Evolutionary conservation across 92 coral and sea anemone species (phyloP).

Genomic region (Actinernus sp.): DNA sequence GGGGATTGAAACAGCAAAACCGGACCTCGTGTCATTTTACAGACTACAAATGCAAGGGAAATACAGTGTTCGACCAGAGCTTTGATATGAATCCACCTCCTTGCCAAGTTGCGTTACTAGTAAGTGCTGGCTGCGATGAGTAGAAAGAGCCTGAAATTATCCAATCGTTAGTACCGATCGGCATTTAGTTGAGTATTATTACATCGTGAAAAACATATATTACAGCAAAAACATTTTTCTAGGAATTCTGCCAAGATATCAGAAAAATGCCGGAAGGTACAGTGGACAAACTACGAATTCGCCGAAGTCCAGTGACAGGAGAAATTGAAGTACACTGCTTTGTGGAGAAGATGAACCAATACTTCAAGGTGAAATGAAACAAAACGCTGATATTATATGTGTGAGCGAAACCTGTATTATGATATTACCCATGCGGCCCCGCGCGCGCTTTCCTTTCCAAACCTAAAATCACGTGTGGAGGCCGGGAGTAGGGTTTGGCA

Average conservation of each 20-base stretch:
- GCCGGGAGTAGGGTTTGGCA: too few species aligned
- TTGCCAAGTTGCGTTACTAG: slow-evolving; percentile 90
- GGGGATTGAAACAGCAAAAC: slow-evolving; percentile 95
- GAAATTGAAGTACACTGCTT: slow-evolving; percentile 89
- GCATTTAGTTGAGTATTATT: too few species aligned
- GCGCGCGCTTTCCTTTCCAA: too few species aligned
- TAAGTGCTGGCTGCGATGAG: slow-evolving; percentile 28
- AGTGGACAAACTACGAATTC: slow-evolving; percentile 73
- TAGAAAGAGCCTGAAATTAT: too few species aligned
- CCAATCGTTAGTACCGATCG: too few species aligned
- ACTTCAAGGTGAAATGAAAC: slow-evolving; percentile 65
- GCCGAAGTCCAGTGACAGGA: slow-evolving; percentile 90
- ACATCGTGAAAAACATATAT: too few species aligned
- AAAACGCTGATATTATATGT: too few species aligned
- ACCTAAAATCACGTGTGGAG: too few species aligned
- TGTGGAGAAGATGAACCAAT: slow-evolving; percentile 77
- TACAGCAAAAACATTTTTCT: background rate
- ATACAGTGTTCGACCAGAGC: slow-evolving; percentile 86
- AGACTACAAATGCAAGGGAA: slow-evolving; percentile 93
- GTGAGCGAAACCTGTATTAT: too few species aligned
- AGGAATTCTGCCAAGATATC: slow-evolving; percentile 88
- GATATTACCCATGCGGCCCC: too few species aligned
- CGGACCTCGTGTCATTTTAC: slow-evolving; percentile 93
- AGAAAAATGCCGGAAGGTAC: slow-evolving; percentile 64
- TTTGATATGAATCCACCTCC: slow-evolving; percentile 97